Evolutionary conservation across 2,888 invertebrate genomes (phyloP).

Genomic region (Drosophila ustulata): DNA sequence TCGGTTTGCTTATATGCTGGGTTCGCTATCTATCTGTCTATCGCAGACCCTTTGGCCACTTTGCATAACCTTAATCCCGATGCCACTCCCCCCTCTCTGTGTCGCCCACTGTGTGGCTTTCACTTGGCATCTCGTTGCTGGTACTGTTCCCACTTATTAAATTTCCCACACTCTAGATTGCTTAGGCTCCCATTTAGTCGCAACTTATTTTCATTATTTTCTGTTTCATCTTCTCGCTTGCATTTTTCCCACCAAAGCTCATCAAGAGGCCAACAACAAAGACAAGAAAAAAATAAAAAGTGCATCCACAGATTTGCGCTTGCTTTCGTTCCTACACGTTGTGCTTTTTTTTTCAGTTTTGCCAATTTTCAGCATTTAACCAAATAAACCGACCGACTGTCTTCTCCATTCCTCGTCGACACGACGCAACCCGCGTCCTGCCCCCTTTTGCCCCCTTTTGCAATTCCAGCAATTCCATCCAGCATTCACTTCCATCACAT

Average conservation of each 20-base stretch:
- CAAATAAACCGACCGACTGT: constrained; percentile 64
- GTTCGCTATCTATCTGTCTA: neutral
- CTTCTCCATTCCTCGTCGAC: neutral
- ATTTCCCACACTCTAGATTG: constrained; percentile 74
- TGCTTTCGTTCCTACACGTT: constrained; percentile 5
- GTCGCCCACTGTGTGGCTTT: constrained; percentile 21
- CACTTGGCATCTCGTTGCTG: constrained; percentile 34
- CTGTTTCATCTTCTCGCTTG: constrained; percentile 20
- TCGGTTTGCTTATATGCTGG: constrained; percentile 4
- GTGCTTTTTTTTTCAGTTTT: constrained; percentile 50
- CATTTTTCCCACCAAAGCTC: constrained; percentile 72
- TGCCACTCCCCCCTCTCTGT: neutral
- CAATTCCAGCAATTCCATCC: constrained; percentile 13
- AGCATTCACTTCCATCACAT: constrained; percentile 43
- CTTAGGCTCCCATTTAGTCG: constrained; percentile 24
- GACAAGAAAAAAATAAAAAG: constrained; percentile 30
- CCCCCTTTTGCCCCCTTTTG: neutral
- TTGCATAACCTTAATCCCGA: constrained; percentile 50
- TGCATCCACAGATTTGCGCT: constrained; percentile 48
- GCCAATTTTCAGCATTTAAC: constrained; percentile 78
- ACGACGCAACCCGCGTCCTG: neutral
- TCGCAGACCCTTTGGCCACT: constrained; percentile 21
- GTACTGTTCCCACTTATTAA: constrained; percentile 68
- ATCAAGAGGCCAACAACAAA: constrained; percentile 52
- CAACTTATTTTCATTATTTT: constrained; percentile 20